Evolutionary conservation across 2,888 invertebrate genomes (phyloP), one percentile per base, ranked within the genome.

Genomic region (Drosophila peninsularis): DNA sequence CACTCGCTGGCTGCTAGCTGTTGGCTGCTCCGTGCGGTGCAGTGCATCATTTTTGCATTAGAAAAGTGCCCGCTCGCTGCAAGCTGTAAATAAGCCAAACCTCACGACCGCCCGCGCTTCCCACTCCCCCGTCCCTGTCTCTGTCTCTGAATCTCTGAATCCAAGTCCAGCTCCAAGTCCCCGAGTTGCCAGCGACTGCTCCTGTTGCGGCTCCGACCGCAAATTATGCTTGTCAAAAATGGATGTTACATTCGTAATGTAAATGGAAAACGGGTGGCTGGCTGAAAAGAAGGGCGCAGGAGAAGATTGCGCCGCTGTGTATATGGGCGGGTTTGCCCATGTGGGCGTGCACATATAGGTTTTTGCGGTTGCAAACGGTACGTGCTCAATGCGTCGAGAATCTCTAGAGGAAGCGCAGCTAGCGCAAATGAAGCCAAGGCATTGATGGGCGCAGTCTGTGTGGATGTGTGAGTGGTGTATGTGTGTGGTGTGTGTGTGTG

Each of bases 211-310:
- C 55, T 68, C 80, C 69, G 54, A 75, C 83, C 83, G 89, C 89
- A 83, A 83, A 83, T 83, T 88, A 83, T 83, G 89, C 83, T 81
- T 83, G 83, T 83, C 89, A 88, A 83, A 83, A 83, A 87, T 88
- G 82, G 83, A 88, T 88, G 83, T 78, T 86, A 87, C 87, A 83
- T 83, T 71, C 83, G 78, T 83, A 88, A 75, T 62, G 81, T 64
- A 52, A 30, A 45, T 66, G 50, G 44, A 54, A 54, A 54, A 41
- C 30, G 49, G 34, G 32, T 24, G 27, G 27, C 1, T 10, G 34
- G 19, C 32, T 67, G 78, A 63, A 71, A 81, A 62, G n/a, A 3
- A 24, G 3, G 42, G 47, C 63, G 52, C 60, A 63, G 47, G 45
- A 67, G 63, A 19, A 54, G 54, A 14, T 41, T 36, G 57, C 21